Percentiles rank a stretch among this genome's conserved stretches.
These are phyloP conservation scores for Anguilla pacifica DNA, from an alignment of 2,797 vertebrate species.

Conservation along the genomic window DNA sequence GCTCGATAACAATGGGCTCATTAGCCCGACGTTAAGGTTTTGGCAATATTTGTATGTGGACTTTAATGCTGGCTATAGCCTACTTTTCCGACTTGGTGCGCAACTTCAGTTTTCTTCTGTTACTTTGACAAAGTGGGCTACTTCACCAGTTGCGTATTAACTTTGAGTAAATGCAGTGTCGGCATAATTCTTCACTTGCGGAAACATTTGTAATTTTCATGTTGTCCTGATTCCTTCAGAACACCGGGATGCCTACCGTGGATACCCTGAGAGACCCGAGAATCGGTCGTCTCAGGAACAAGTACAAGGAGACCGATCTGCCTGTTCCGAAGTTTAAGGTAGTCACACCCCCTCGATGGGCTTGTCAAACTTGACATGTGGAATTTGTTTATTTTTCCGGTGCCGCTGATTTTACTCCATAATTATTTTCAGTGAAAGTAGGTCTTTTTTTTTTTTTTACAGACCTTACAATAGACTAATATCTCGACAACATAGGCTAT, in stretches of 20 bases:
- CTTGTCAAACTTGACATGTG: conserved; percentile 20
- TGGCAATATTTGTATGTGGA: not conserved
- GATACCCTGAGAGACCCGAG: conserved; percentile 93
- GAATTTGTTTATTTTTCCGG: not conserved
- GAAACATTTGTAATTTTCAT: not conserved
- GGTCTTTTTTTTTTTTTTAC: not conserved
- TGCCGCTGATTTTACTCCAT: not conserved
- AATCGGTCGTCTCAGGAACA: conserved; percentile 95
- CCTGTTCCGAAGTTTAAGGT: conserved; percentile 99
- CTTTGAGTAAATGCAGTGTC: not conserved
- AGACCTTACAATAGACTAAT: not conserved
- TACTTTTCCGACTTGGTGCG: not conserved
- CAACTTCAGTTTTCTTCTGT: not conserved
- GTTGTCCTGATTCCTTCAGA: conserved; percentile 68
- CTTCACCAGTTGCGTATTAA: not conserved
- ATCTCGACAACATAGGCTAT: not conserved
- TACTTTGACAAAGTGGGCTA: not conserved
- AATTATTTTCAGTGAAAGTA: not conserved
- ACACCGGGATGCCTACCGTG: conserved; percentile 90
- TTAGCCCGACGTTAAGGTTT: not conserved
- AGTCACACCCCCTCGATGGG: conserved; percentile 47
- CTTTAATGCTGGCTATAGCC: not conserved
- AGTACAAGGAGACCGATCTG: conserved; percentile 94
- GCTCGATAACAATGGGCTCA: not conserved
- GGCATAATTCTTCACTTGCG: not conserved